Evolutionary conservation across 2,113 vertebrate genomes (phyloP), one percentile per base, ranked within the genome.

Genomic region (Cheilinus undulatus): DNA sequence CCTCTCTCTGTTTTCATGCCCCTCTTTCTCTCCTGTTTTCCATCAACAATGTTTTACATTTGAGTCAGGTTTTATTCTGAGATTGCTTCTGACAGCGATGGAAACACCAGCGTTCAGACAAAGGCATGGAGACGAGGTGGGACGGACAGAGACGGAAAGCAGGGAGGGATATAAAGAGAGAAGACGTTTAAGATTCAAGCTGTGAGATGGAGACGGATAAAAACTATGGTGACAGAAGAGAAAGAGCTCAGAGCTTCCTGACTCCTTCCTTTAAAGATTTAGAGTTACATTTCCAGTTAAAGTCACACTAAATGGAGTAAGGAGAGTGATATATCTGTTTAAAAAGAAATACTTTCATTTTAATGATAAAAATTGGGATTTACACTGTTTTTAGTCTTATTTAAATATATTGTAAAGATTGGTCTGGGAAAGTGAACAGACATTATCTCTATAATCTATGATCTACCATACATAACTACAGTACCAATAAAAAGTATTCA

Each of bases 151-250:
- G 64, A 63, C 38, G 13, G 23, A 50, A 23, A 75, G 63, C 34
- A 20, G 34, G 26, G n/a, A 27, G 26, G 61, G 15, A 59, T 32
- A 40, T 32, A 51, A 23, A 45, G 28, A 49, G 42, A 51, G 42
- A 69, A 27, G 15, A 23, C 65, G 76, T 81, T 78, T 72, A 83
- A 76, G 57, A 71, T 76, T 83, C 23, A 82, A 49, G 59, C 48
- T 50, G 32, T 32, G 62, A 76, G 67, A 66, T 34, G 26, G 57
- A 72, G 60, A 78, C 14, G 66, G 74, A 72, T 38, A 36, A 49
- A 72, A 73, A 63, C 28, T 54, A 2, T 45, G 60, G 36, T 76
- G 78, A 67, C 23, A 36, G 30, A 26, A 54, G 11, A 54, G 34
- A 52, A 23, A 45, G 2, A 20, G 50, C 15, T 28, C 22, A 27